Percentiles rank a stretch among this genome's conserved stretches.
Evolutionary conservation across 2,888 invertebrate genomes (phyloP).

Genomic region (Zele albiditarsus): DNA sequence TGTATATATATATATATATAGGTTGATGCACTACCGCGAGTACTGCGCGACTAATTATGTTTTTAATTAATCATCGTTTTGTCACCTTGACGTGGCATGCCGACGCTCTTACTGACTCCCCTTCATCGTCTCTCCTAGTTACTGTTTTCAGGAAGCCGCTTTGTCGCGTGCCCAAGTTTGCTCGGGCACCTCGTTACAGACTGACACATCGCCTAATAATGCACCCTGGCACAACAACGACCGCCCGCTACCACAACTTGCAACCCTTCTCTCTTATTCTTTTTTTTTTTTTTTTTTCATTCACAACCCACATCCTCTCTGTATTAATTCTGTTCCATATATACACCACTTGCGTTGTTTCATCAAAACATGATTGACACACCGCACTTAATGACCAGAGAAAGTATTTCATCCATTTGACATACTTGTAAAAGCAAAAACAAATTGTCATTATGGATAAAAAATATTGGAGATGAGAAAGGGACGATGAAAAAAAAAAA

Average conservation of each 20-base stretch:
- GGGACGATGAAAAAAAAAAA: not conserved
- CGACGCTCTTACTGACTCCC: slow-evolving; percentile 39
- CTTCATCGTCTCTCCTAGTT: slow-evolving; percentile 28
- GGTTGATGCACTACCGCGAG: slow-evolving; percentile 35
- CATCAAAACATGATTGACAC: slow-evolving; percentile 23
- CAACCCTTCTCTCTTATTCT: slow-evolving; percentile 35
- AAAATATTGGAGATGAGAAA: not conserved
- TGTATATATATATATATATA: slow-evolving; percentile 5
- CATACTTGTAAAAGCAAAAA: not conserved
- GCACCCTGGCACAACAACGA: slow-evolving; percentile 53
- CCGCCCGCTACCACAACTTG: slow-evolving; percentile 36
- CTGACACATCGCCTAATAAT: slow-evolving; percentile 65
- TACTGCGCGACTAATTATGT: slow-evolving; percentile 66
- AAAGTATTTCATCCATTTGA: slow-evolving; percentile 12
- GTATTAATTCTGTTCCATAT: not conserved
- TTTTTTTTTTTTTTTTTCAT: not conserved
- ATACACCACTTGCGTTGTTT: not conserved
- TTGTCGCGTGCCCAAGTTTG: slow-evolving; percentile 61
- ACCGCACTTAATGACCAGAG: slow-evolving; percentile 36
- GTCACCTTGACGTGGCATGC: slow-evolving; percentile 55
- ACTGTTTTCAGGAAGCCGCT: slow-evolving; percentile 46
- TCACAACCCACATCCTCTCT: slow-evolving; percentile 15
- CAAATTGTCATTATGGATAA: not conserved
- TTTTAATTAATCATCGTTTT: slow-evolving; percentile 72
- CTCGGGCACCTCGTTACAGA: slow-evolving; percentile 64